Evolutionary conservation across 2,797 vertebrate genomes (phyloP), one percentile per base, ranked within the genome.

Genomic region (Oreortyx pictus): DNA sequence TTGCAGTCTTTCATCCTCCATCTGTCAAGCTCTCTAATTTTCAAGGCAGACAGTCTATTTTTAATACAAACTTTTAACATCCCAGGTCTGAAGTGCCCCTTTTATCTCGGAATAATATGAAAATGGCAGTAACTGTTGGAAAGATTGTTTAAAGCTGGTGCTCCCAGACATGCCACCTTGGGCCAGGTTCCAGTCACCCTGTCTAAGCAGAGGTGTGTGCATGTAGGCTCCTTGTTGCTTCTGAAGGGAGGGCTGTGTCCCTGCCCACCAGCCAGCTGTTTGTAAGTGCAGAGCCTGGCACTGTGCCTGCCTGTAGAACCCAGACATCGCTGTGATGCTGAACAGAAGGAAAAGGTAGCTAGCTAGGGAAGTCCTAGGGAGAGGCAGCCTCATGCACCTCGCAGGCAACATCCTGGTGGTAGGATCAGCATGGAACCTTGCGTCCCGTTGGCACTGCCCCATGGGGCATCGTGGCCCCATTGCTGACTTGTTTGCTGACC

Each of bases 21-120:
- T 96, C 96, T 97, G 96, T 96, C 95, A 97, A 95, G 88, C 68
- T 79, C 94, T 90, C 94, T 96, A 96, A 97, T 96, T 96, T 97
- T 96, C 93, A 86, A 93, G 89, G 78, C 93, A 92, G 94, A 76
- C 92, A 90, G 95, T 92, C n/a, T 18, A 87, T 91, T 95, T 97
- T 97, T 96, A 96, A 96, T 93, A 93, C 92, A 91, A 96, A 93
- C 93, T 84, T 78, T 86, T 90, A 89, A 89, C 76, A 92, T 92
- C 90, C 74, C 86, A 31, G 74, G 46, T 81, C 82, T 61, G 54
- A 68, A 85, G 46, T 18, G 61, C 14, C 29, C 43, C 39, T 91
- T 94, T 94, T 88, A 72, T 68, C 80, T 86, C 1, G 0, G 43
- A 47, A 41, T 49, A 82, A 46, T 3, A 14, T 50, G 37, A 60